phyloP scores from a whole-genome alignment of 2,113 vertebrate species.

The Oncorhynchus mykiss region DNA sequence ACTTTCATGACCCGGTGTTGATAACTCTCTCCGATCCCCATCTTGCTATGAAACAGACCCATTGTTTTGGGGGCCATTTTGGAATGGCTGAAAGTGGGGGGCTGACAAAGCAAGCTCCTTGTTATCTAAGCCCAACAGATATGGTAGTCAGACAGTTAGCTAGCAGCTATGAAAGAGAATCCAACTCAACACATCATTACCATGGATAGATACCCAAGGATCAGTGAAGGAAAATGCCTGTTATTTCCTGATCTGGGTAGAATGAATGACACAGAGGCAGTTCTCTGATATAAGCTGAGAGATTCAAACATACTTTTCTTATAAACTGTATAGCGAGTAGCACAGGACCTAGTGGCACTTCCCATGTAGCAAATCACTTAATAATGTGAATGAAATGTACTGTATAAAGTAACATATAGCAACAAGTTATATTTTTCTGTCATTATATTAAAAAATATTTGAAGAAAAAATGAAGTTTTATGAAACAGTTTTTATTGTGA shows the following conservation, averaged over 20 bases:
- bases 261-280: neutral
- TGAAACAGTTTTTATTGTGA: conserved; percentile 2
- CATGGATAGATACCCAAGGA: neutral
- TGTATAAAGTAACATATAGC: no score
- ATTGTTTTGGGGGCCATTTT: conserved; percentile 54
- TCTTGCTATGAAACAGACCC: conserved; percentile 51
- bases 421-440: no score
- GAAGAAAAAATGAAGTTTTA: neutral
- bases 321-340: no score
- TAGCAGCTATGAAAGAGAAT: conserved; percentile 25
- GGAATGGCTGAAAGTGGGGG: conserved; percentile 35
- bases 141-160: conserved; percentile 45
- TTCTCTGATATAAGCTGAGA: no score
- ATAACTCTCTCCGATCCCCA: conserved; percentile 21
- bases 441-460: neutral
- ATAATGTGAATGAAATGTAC: no score
- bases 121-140: conserved; percentile 50
- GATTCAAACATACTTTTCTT: no score
- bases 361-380: no score
- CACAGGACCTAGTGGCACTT: no score
- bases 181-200: conserved; percentile 34
- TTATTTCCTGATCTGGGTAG: neutral
- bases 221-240: neutral
- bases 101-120: conserved; percentile 55
- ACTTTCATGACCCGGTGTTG: conserved; percentile 37